Base-by-base conservation (phyloP, 2,113 vertebrate species). In the Entosphenus tridentatus region DNA sequence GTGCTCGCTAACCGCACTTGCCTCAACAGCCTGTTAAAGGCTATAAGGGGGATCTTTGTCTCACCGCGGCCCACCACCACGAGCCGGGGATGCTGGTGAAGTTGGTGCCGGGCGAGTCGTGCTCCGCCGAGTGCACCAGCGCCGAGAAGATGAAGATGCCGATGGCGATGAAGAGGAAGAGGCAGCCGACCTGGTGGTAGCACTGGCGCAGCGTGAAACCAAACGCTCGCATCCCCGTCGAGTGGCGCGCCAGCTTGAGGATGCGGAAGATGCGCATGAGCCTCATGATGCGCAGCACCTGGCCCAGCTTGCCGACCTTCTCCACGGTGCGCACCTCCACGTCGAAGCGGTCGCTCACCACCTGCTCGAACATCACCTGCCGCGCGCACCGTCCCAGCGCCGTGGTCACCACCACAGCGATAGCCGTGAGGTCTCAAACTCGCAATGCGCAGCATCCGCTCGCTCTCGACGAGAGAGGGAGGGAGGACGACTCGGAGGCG, bases 11-110 rank as follows among this genome's bases (percentile, higher is more conserved):
- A 39, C 39, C 39, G 39, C 39, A 39, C 39, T 39, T 39, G 39
- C 39, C 39, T 7, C 39, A 6, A 39, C 39, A 39, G 39, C 39
- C 39, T 39, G 39, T 39, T 39, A 39, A 39, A 39, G 39, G 39
- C 39, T 39, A 39, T 39, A 39, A 39, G 39, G 39, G 39, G 6
- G 39, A 7, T 39, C 39, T 39, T 39, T 39, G 39, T 76, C 88
- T 86, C 78, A 92, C 88, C 72, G 88, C 86, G 54, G 88, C 87
- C 88, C 87, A 92, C 88, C 86, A 92, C 87, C 87, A 89, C 0
- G 87, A 78, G 1, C 78, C 79, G n/a, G 87, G 87, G 68, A 92
- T 92, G 69, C 88, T 92, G 81, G 82, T 86, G 80, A 90, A 90
- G 1, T 83, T 84, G 0, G 86, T 87, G 57, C 83, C 85, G 0